Percentiles rank a stretch among this genome's conserved stretches.
These are phyloP conservation scores for Eleginops maclovinus DNA, from an alignment of 2,113 vertebrate genomes.

Conservation along the genomic window DNA sequence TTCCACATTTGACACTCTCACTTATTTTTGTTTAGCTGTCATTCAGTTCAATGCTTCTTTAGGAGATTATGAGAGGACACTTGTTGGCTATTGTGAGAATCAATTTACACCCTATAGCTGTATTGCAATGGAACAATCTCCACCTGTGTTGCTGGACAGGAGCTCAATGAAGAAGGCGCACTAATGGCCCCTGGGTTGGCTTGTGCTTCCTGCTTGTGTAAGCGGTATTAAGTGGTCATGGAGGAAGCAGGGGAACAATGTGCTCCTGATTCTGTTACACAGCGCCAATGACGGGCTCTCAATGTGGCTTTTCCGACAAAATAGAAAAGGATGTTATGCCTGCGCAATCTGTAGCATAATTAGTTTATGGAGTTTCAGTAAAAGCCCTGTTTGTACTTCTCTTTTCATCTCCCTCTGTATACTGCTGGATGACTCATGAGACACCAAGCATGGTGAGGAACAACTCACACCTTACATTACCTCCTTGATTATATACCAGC, in stretches of 20 bases:
- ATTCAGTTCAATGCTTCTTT: background rate
- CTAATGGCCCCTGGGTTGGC: constrained; percentile 5
- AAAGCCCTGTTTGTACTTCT: background rate
- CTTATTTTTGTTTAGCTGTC: background rate
- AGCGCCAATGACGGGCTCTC: background rate
- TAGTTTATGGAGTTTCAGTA: background rate
- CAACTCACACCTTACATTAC: background rate
- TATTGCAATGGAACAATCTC: background rate
- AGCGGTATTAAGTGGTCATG: constrained; percentile 58
- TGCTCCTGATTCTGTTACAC: constrained; percentile 43
- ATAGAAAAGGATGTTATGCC: background rate
- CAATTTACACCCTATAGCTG: background rate
- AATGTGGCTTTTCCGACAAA: background rate
- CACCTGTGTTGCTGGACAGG: background rate
- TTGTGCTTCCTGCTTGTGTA: constrained; percentile 56
- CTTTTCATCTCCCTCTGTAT: background rate
- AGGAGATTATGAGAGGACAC: background rate
- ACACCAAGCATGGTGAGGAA: background rate
- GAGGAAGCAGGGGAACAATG: constrained; percentile 34
- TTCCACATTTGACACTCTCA: too few relatives aligned
- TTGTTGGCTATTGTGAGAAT: background rate
- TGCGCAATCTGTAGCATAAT: background rate
- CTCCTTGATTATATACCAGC: background rate
- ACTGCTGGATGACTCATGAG: constrained; percentile 7
- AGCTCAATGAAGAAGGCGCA: constrained; percentile 14